Conservation (phyloP, 2,113 vertebrate genomes). For the Dolichotis patagonum region DNA sequence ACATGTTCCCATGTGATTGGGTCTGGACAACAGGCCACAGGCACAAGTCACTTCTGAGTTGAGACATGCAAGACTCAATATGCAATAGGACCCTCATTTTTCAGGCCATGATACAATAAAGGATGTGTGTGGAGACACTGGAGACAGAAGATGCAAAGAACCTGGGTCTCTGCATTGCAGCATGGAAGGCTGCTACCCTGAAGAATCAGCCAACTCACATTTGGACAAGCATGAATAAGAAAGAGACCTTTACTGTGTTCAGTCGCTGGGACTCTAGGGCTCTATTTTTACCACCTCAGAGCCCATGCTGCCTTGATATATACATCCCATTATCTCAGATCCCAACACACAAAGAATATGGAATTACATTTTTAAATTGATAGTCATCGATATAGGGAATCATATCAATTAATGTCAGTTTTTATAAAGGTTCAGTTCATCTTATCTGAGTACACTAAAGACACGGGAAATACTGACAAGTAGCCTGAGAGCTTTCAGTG, state of each 20-base stretch:
- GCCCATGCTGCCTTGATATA: neutral
- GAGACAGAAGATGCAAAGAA: neutral
- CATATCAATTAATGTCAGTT: constrained; percentile 59
- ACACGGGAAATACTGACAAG: constrained; percentile 35
- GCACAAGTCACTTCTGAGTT: neutral
- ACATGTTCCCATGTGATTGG: neutral
- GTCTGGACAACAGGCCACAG: neutral
- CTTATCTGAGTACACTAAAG: constrained; percentile 49
- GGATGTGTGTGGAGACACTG: neutral
- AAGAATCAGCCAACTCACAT: neutral
- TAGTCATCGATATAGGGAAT: constrained; percentile 48
- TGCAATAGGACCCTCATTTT: neutral
- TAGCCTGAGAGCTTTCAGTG: constrained; percentile 15
- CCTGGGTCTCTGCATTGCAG: neutral
- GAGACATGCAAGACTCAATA: neutral
- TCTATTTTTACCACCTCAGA: constrained; percentile 41
- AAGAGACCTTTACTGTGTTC: constrained; percentile 11
- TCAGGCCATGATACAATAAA: neutral
- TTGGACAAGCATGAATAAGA: neutral
- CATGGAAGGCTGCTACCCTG: neutral
- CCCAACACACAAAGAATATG: constrained; percentile 6
- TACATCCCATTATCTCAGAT: constrained; percentile 27
- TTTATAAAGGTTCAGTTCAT: constrained; percentile 61
- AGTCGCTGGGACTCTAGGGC: neutral
- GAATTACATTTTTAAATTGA: constrained; percentile 58